Conservation (phyloP, 2,888 invertebrate species). For the Drosophila leonis region DNA sequence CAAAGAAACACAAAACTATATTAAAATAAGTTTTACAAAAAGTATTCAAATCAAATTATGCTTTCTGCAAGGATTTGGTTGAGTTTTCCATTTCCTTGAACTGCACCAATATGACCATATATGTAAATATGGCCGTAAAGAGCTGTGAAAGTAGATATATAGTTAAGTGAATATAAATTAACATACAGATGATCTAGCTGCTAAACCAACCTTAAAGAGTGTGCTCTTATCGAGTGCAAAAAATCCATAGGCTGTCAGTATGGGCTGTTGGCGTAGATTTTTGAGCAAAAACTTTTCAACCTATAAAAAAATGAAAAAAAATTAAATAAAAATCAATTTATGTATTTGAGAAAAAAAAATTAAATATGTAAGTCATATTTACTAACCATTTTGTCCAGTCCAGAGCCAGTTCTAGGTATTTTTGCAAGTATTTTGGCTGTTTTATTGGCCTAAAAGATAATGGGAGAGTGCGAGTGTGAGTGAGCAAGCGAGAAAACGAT, state of each 20-base stretch:
- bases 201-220: conserved; percentile 73
- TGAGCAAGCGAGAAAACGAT: not conserved
- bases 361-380: not conserved
- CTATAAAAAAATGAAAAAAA: conserved; percentile 39
- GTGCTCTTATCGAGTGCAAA: conserved; percentile 81
- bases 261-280: conserved; percentile 79
- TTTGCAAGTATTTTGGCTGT: conserved; percentile 75
- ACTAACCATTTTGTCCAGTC: conserved; percentile 76
- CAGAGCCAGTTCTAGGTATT: conserved; percentile 67
- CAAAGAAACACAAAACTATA: not conserved
- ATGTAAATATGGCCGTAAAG: conserved; percentile 81
- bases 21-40: not conserved
- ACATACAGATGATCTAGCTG: not conserved
- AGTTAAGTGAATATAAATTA: not conserved
- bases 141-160: conserved; percentile 56
- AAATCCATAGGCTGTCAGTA: conserved; percentile 83
- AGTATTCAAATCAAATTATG: conserved; percentile 12
- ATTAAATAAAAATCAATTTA: not conserved
- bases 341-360: not conserved
- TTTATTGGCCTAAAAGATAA: conserved; percentile 69
- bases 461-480: not conserved
- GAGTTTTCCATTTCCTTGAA: conserved; percentile 83
- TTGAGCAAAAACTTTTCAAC: conserved; percentile 81
- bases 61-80: conserved; percentile 60
- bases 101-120: conserved; percentile 83